Evolutionary conservation across 1,140 invertebrate species (phyloP).

Genomic region (Ceratosolen solmsi): DNA sequence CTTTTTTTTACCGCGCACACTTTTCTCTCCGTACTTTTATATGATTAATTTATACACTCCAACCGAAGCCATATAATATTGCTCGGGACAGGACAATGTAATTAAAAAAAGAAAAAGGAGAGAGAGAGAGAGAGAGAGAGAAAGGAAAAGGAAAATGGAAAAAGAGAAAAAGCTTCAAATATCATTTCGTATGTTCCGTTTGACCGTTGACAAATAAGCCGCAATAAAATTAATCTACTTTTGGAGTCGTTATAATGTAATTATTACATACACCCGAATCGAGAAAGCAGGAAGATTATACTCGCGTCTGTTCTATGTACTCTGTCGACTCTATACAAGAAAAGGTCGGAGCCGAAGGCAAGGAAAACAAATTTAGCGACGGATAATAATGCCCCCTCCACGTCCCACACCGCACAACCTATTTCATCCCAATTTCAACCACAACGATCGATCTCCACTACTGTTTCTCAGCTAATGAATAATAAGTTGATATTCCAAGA

Average conservation of each 20-base stretch:
- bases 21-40: background rate
- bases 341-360: background rate
- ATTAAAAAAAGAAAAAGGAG: constrained; percentile 27
- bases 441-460: constrained; percentile 29
- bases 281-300: background rate
- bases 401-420: background rate
- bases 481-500: constrained; percentile 25
- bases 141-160: background rate
- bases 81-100: constrained; percentile 20
- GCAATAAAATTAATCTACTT: constrained; percentile 45
- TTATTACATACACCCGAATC: constrained; percentile 20
- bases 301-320: background rate
- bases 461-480: constrained; percentile 32
- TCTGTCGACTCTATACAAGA: too few species aligned
- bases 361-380: constrained; percentile 5
- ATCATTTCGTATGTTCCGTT: background rate
- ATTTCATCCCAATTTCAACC: too few species aligned
- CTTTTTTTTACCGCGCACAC: background rate
- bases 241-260: constrained; percentile 32
- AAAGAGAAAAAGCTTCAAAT: background rate
- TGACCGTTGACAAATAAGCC: constrained; percentile 24
- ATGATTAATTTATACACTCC: constrained; percentile 25
- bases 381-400: constrained; percentile 10
- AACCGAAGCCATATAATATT: background rate
- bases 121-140: background rate